phyloP scores from a whole-genome alignment of 1,140 invertebrate genomes.

The Ridgeia piscesae region DNA sequence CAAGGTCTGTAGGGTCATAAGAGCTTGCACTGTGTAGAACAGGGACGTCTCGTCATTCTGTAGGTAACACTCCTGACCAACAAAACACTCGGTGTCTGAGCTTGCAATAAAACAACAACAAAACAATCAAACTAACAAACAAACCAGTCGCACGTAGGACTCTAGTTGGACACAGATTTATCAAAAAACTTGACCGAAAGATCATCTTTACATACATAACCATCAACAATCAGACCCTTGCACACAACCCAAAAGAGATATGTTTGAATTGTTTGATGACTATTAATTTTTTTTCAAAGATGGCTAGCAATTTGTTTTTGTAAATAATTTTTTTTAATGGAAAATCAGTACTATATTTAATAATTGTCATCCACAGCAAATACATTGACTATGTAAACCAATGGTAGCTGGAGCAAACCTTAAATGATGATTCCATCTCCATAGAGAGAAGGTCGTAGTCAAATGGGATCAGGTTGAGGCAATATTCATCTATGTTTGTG shows the following conservation, averaged over 20 bases:
- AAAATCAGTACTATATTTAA: too few relatives aligned
- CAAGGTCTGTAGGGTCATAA: constrained; percentile 81
- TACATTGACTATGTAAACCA: too few relatives aligned
- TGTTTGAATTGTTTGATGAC: too few relatives aligned
- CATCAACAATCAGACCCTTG: not conserved
- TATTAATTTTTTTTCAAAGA: too few relatives aligned
- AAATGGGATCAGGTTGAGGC: constrained; percentile 85
- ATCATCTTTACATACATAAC: too few relatives aligned
- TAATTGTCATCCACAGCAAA: too few relatives aligned
- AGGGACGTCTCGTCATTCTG: constrained; percentile 87
- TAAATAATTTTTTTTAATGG: too few relatives aligned
- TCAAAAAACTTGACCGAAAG: not conserved
- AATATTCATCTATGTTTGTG: constrained; percentile 78
- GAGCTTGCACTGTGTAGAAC: constrained; percentile 83
- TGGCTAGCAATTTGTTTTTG: too few relatives aligned
- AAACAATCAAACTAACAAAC: not conserved
- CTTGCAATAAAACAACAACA: not conserved
- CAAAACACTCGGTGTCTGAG: not conserved
- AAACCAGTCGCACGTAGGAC: not conserved
- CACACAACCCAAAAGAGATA: not conserved
- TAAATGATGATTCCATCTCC: constrained; percentile 79
- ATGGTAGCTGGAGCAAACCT: constrained; percentile 40
- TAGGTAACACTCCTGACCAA: constrained; percentile 74
- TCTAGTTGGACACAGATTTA: not conserved
- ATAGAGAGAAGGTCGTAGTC: constrained; percentile 92